Percentiles rank a stretch among this genome's conserved stretches.
Evolutionary conservation across 2,113 vertebrate species (phyloP).

Genomic region (Orientallactaga bullata): DNA sequence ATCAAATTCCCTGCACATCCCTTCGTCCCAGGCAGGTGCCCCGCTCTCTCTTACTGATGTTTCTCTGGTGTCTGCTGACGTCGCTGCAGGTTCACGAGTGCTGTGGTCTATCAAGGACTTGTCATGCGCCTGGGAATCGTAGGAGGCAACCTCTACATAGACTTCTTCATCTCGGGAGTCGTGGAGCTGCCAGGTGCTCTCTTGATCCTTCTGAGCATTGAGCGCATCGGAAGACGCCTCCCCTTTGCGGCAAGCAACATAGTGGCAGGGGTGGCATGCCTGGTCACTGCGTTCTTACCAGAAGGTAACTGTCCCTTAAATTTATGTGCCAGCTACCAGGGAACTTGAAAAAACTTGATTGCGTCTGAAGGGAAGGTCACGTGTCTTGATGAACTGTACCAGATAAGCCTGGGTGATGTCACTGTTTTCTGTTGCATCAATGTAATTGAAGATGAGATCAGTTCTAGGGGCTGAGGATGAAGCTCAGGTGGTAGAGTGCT

Average conservation of each 20-base stretch:
- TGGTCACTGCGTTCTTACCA: constrained; percentile 92
- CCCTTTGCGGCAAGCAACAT: constrained; percentile 93
- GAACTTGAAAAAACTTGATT: background rate
- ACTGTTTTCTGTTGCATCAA: background rate
- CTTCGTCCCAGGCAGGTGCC: accelerated
- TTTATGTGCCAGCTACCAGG: too few relatives aligned
- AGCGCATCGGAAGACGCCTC: constrained; percentile 92
- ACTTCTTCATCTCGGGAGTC: constrained; percentile 93
- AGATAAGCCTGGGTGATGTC: background rate
- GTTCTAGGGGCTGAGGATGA: background rate
- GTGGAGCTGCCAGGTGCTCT: constrained; percentile 94
- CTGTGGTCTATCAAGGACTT: constrained; percentile 95
- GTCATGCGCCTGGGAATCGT: constrained; percentile 95
- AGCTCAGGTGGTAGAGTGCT: too few relatives aligned
- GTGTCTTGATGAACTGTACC: background rate
- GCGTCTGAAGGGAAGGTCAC: background rate
- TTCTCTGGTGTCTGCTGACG: constrained; percentile 5
- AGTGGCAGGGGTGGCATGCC: constrained; percentile 89
- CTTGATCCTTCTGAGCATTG: constrained; percentile 93
- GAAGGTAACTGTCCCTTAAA: constrained; percentile 87
- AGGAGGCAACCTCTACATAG: constrained; percentile 92
- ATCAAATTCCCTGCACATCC: background rate
- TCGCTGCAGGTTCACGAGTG: constrained; percentile 92
- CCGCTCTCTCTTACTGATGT: background rate
- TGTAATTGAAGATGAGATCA: accelerated